Percentiles rank a stretch among this genome's conserved stretches.
These are phyloP conservation scores for Archaeoteleia sp. DNA, from an alignment of 2,888 invertebrate species.

Conservation along the genomic window DNA sequence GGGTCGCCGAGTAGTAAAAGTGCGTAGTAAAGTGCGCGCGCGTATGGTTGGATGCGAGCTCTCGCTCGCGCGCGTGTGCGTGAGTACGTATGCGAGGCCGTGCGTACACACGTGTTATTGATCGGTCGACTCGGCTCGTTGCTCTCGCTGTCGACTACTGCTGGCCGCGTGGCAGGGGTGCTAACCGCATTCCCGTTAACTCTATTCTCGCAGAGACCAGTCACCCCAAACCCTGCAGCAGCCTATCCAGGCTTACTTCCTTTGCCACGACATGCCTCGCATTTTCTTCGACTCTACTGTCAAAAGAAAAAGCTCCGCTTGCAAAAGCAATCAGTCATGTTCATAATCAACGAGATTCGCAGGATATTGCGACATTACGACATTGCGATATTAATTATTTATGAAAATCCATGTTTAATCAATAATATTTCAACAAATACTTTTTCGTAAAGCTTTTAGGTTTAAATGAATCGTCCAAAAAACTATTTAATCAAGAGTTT, in stretches of 20 bases:
- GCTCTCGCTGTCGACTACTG: conserved; percentile 48
- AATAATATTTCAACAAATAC: no score
- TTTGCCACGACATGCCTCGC: conserved; percentile 36
- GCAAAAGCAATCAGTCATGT: no score
- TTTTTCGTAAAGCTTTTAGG: no score
- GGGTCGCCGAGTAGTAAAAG: conserved; percentile 41
- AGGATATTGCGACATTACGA: no score
- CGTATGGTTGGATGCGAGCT: conserved; percentile 38
- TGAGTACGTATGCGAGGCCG: conserved; percentile 52
- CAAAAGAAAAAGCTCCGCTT: conserved; percentile 17
- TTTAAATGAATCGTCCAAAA: no score
- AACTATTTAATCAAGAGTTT: no score
- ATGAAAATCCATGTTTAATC: no score
- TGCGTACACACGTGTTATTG: conserved; percentile 73
- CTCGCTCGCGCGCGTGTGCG: conserved; percentile 27
- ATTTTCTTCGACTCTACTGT: conserved; percentile 36
- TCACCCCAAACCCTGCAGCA: conserved; percentile 25
- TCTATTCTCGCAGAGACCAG: conserved; percentile 60
- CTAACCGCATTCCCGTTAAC: conserved; percentile 69
- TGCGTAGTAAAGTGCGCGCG: conserved; percentile 50
- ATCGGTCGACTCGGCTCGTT: conserved; percentile 65
- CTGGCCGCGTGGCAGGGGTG: conserved; percentile 58
- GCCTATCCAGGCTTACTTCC: conserved; percentile 33
- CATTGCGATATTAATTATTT: no score
- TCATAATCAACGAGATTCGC: no score